Evolutionary conservation across 2,888 invertebrate genomes (phyloP).

Genomic region (Cataglyphis cursor): DNA sequence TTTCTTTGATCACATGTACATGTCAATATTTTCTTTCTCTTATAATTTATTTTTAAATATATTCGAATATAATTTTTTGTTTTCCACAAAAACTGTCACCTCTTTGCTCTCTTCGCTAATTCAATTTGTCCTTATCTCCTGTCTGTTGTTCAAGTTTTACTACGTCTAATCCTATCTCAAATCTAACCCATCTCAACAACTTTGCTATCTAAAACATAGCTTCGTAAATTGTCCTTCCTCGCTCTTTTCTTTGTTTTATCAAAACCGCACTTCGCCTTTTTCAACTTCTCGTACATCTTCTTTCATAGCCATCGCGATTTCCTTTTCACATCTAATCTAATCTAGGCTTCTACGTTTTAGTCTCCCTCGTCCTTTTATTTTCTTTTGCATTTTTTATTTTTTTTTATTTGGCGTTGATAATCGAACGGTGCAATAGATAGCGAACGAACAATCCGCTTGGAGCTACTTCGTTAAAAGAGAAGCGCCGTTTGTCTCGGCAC

Average conservation of each 20-base stretch:
- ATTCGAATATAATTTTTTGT: conserved; percentile 34
- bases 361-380: conserved; percentile 32
- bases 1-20: conserved; percentile 25
- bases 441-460: conserved; percentile 8
- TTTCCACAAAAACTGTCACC: conserved; percentile 13
- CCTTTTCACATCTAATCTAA: conserved; percentile 42
- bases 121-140: conserved; percentile 47
- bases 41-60: conserved; percentile 4
- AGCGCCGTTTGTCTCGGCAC: conserved; percentile 40
- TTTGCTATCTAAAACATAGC: conserved; percentile 12
- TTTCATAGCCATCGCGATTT: conserved; percentile 40
- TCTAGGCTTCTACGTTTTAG: not conserved
- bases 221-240: conserved; percentile 13
- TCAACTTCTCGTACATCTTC: conserved; percentile 6
- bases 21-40: not conserved
- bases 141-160: conserved; percentile 30
- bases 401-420: conserved; percentile 47
- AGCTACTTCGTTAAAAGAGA: conserved; percentile 56
- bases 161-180: conserved; percentile 32
- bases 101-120: conserved; percentile 24
- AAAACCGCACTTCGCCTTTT: not conserved
- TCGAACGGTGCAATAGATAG: conserved; percentile 41
- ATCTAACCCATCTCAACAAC: conserved; percentile 15
- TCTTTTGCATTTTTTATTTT: conserved; percentile 10
- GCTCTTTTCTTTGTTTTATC: conserved; percentile 18